Evolutionary conservation across 2,797 vertebrate species (phyloP), one percentile per base, ranked within the genome.

Genomic region (Squalus acanthias): DNA sequence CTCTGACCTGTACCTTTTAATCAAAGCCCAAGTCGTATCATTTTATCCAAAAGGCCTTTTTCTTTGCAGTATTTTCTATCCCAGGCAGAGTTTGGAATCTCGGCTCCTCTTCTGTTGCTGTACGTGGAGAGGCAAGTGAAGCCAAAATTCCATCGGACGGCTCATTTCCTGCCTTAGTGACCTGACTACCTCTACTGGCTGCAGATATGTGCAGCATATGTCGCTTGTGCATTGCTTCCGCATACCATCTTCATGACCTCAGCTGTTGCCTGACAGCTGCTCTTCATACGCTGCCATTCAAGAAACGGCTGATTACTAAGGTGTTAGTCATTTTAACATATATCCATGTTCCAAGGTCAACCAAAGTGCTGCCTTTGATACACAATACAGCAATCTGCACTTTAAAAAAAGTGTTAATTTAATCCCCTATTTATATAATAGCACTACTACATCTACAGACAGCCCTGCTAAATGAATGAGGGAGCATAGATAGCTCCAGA

Each of bases 151-250:
- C 97, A 97, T n/a, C 95, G 85, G 97, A 97, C 10, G 63, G 97
- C 97, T 98, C 96, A 97, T 97, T 98, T 98, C 97, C 98, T 98
- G 97, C 97, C 96, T 8, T 29, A 46, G 96, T 72, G 96, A 97
- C 97, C 97, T 97, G 96, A 39, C 96, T 96, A 96, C 96, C 96
- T 97, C 96, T 96, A 96, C 95, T 76, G 96, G 96, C 97, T 96
- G 93, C 33, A 91, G 97, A 88, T 96, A 20, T 96, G 97, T 96
- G 96, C 96, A 29, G 91, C 70, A 97, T 33, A 39, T 0, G n/a
- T 65, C 93, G 82, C 24, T 82, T n/a, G 88, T 97, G 97, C 95
- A 96, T 96, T 96, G 96, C 96, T 97, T 97, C 97, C 79, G 96
- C 97, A 97, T 97, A 96, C 96, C 97, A 97, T 91, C 24, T 15